Conservation (phyloP, 2,113 vertebrate genomes). For the Elephantulus edwardii region DNA sequence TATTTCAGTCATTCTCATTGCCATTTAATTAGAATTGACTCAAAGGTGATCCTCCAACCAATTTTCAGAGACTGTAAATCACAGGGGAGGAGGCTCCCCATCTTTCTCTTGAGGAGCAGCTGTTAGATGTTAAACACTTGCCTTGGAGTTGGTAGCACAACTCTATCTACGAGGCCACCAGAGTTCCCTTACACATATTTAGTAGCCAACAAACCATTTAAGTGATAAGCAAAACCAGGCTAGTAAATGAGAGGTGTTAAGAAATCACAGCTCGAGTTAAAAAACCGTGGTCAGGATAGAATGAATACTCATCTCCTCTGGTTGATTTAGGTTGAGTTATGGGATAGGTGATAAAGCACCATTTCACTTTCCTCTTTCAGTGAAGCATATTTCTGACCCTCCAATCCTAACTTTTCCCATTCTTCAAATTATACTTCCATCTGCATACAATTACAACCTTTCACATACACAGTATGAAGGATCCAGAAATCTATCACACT, state of each 20-base stretch:
- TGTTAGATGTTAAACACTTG: too few species aligned
- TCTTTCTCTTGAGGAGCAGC: too few species aligned
- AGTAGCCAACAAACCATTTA: neutral
- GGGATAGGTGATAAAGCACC: neutral
- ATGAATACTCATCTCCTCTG: neutral
- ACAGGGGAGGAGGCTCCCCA: too few species aligned
- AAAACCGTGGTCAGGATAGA: neutral
- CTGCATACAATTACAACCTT: neutral
- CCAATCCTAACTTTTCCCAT: neutral
- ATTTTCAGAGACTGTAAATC: too few species aligned
- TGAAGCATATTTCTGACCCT: neutral
- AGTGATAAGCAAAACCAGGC: conserved; percentile 14
- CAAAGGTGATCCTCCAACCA: too few species aligned
- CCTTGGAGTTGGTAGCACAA: too few species aligned
- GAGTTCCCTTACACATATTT: neutral
- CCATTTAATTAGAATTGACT: too few species aligned
- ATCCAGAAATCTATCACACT: neutral
- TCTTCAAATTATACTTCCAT: neutral
- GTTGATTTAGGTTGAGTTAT: neutral
- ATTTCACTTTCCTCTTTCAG: neutral
- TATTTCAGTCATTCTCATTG: too few species aligned
- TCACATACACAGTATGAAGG: conserved; percentile 5
- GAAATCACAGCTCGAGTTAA: neutral
- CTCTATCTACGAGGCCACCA: too few species aligned
- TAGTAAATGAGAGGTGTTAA: neutral